Evolutionary conservation across 23 tunicate genomes (phyloP).

Genomic region (Oikopleura albicans): DNA sequence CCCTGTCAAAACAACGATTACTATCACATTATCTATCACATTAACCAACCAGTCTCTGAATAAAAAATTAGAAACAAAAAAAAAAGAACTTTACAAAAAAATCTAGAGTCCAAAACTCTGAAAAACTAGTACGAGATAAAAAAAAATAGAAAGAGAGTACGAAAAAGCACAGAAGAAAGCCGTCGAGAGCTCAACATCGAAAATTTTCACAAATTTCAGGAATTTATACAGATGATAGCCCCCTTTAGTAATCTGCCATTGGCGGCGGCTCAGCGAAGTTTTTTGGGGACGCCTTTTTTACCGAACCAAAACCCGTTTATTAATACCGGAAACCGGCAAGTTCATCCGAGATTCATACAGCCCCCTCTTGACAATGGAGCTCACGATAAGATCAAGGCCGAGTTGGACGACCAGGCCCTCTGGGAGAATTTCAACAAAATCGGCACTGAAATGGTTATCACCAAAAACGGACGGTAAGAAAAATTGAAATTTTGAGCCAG

Average conservation of each 20-base stretch:
- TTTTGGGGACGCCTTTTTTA: neutral
- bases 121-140: neutral
- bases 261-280: neutral
- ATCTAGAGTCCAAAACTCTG: neutral
- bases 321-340: neutral
- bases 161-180: too few relatives aligned
- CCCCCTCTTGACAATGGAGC: neutral
- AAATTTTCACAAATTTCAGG: neutral
- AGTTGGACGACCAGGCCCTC: neutral
- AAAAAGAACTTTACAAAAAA: neutral
- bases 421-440: neutral
- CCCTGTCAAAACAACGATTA: neutral
- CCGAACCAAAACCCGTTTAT: neutral
- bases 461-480: constrained; percentile 10
- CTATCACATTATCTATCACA: neutral
- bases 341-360: neutral
- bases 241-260: neutral
- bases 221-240: neutral
- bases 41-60: neutral
- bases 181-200: too few relatives aligned
- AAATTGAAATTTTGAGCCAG: neutral
- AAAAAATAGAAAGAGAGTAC: neutral
- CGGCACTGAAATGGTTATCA: constrained; percentile 15
- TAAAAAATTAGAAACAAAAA: neutral
- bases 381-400: neutral